Percentiles rank a stretch among this genome's conserved stretches.
Conservation (phyloP, 2,888 invertebrate species). For the Chrysolina oricalcia region DNA sequence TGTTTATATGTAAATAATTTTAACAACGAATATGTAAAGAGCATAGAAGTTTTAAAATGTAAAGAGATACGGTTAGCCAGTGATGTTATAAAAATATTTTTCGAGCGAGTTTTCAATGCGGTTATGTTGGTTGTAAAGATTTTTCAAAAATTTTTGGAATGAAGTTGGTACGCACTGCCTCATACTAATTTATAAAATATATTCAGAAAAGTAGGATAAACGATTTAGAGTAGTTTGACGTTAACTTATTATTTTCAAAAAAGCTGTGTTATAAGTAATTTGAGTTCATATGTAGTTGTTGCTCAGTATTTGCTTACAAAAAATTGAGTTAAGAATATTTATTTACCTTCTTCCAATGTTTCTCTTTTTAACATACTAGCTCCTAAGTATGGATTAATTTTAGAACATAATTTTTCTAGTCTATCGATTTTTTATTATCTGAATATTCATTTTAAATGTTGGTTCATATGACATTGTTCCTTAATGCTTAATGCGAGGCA, state of each 20-base stretch:
- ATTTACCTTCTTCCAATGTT: conserved; percentile 62
- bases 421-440: conserved; percentile 65
- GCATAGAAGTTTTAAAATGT: conserved; percentile 23
- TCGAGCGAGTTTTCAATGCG: background rate
- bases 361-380: conserved; percentile 58
- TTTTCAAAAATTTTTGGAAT: conserved; percentile 14
- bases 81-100: conserved; percentile 24
- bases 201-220: conserved; percentile 32
- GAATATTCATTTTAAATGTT: conserved; percentile 61
- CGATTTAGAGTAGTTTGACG: conserved; percentile 31
- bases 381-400: conserved; percentile 62
- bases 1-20: conserved; percentile 59
- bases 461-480: conserved; percentile 61
- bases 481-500: conserved; percentile 59
- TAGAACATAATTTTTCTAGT: conserved; percentile 67
- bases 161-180: conserved; percentile 47
- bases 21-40: conserved; percentile 50
- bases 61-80: conserved; percentile 17
- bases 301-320: conserved; percentile 61
- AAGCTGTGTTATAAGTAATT: conserved; percentile 65
- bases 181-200: conserved; percentile 46
- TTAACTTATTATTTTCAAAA: conserved; percentile 55
- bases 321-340: conserved; percentile 64
- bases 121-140: conserved; percentile 36
- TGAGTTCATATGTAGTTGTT: conserved; percentile 59